Evolutionary conservation across 1,140 invertebrate species (phyloP).

Genomic region (Aphelenchoides fujianensis): DNA sequence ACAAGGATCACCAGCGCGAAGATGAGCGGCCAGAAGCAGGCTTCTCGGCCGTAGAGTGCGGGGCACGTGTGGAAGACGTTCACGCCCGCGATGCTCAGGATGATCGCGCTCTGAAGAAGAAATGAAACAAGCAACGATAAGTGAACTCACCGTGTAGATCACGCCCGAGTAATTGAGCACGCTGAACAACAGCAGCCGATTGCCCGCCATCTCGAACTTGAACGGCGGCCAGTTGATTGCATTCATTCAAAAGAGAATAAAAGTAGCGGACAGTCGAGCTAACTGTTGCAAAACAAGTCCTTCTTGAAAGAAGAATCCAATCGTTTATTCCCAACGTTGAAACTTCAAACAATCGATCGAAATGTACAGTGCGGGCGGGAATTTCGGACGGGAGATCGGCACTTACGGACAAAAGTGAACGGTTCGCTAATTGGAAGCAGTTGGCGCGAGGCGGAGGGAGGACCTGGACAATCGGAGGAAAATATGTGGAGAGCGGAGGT

Average conservation of each 20-base stretch:
- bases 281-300: neutral
- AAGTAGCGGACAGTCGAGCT: neutral
- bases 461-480: neutral
- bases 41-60: constrained; percentile 31
- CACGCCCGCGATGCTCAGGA: constrained; percentile 17
- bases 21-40: constrained; percentile 27
- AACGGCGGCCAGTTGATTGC: too few species aligned
- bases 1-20: constrained; percentile 35
- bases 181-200: too few species aligned
- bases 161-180: constrained; percentile 24
- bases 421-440: too few species aligned
- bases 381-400: too few species aligned
- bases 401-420: neutral
- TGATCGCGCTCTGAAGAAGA: too few species aligned
- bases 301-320: neutral
- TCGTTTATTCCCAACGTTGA: neutral
- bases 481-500: too few species aligned
- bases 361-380: neutral
- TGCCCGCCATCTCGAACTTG: too few species aligned
- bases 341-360: too few species aligned
- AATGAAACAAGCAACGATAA: too few species aligned
- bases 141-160: constrained; percentile 24
- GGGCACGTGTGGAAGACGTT: constrained; percentile 46
- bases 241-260: too few species aligned
- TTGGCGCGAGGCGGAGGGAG: neutral